These are phyloP conservation scores for Gymnarchus niloticus DNA, from an alignment of 2,113 vertebrate species.

Conservation along the genomic window DNA sequence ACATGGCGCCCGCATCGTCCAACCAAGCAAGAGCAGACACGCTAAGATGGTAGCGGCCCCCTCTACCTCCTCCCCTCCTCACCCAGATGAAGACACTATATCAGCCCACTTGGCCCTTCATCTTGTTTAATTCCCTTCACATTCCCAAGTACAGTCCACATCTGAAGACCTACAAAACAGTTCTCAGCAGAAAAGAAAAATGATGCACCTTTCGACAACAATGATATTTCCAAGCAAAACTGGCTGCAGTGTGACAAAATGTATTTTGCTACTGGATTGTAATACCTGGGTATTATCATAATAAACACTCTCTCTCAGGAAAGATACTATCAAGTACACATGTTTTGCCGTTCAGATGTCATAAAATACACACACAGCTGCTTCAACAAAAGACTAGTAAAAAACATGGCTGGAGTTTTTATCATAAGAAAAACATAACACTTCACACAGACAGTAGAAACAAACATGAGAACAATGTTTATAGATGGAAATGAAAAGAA, in stretches of 20 bases:
- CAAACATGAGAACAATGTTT: conserved; percentile 62
- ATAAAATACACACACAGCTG: conserved; percentile 47
- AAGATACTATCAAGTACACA: conserved; percentile 26
- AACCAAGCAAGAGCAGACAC: conserved; percentile 19
- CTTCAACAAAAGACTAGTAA: conserved; percentile 42
- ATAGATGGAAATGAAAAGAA: conserved; percentile 59
- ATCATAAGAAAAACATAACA: conserved; percentile 52
- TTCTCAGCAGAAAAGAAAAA: not conserved
- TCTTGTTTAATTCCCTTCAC: not conserved
- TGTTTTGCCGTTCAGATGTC: conserved; percentile 42
- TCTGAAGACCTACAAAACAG: not conserved
- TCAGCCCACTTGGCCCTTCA: not conserved
- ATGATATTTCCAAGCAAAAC: not conserved
- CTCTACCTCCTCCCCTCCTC: not conserved
- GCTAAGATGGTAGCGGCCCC: not conserved
- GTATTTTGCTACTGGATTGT: conserved; percentile 8
- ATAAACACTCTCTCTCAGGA: conserved; percentile 10
- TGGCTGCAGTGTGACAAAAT: not conserved
- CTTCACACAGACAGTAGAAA: conserved; percentile 58
- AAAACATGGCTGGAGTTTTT: conserved; percentile 43
- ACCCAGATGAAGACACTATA: not conserved
- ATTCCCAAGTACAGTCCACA: not conserved
- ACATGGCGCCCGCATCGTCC: conserved; percentile 20
- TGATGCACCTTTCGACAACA: not conserved
- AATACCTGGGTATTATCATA: conserved; percentile 38